phyloP scores from a whole-genome alignment of 2,888 invertebrate species.

The Epicampocera succincta region DNA sequence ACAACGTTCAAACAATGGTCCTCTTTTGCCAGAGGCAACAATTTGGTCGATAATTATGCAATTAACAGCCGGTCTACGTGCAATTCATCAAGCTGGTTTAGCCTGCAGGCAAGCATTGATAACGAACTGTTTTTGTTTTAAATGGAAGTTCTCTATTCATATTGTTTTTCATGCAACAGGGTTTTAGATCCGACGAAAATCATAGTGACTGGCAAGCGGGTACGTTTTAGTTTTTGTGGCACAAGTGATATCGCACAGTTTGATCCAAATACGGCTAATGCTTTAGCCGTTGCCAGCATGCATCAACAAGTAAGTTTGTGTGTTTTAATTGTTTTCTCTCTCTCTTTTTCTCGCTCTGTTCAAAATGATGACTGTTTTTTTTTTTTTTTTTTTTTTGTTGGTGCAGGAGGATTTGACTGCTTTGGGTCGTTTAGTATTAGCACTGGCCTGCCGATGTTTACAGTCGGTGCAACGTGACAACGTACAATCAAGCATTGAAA shows the following conservation, averaged over 20 bases:
- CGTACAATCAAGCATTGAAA: slow-evolving; percentile 92
- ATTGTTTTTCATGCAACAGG: slow-evolving; percentile 81
- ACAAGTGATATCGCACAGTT: slow-evolving; percentile 91
- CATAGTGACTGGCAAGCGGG: slow-evolving; percentile 89
- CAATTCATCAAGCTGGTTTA: slow-evolving; percentile 89
- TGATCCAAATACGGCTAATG: slow-evolving; percentile 87
- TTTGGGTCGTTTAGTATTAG: slow-evolving; percentile 94
- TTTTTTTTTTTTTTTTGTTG: not conserved
- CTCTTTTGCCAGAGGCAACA: slow-evolving; percentile 92
- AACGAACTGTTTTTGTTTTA: not conserved
- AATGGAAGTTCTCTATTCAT: not conserved
- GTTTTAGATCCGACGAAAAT: slow-evolving; percentile 96
- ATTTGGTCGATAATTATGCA: slow-evolving; percentile 98
- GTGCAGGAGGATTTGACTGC: slow-evolving; percentile 92
- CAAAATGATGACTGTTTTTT: no score
- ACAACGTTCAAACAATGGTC: slow-evolving; percentile 85
- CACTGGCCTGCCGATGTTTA: slow-evolving; percentile 95
- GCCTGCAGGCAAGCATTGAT: slow-evolving; percentile 84
- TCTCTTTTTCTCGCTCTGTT: not conserved
- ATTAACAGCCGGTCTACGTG: slow-evolving; percentile 94
- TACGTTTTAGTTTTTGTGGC: slow-evolving; percentile 91
- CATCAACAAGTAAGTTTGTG: slow-evolving; percentile 84
- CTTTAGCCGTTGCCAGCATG: slow-evolving; percentile 86
- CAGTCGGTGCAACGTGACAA: slow-evolving; percentile 94
- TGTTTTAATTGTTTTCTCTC: not conserved